Percentiles rank a stretch among this genome's conserved stretches.
Evolutionary conservation across 1,140 invertebrate species (phyloP).

Genomic region (Saxidomus purpurata): DNA sequence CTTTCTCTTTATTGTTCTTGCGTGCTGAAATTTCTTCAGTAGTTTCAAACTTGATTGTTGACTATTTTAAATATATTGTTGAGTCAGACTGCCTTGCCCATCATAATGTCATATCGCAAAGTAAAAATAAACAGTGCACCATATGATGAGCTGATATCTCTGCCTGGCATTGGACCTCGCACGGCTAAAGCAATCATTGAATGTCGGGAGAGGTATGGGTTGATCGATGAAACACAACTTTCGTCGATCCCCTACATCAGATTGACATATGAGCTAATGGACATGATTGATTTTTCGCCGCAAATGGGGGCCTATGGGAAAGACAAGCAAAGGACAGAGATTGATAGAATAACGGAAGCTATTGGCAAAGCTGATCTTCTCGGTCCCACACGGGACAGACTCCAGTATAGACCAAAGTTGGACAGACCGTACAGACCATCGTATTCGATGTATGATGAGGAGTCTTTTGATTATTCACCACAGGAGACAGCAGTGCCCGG

Average conservation of each 20-base stretch:
- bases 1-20: too few relatives aligned
- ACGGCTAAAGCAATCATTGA: neutral
- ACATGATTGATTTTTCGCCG: constrained; percentile 19
- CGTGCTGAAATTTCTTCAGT: too few relatives aligned
- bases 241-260: too few relatives aligned
- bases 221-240: neutral
- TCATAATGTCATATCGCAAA: too few relatives aligned
- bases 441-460: neutral
- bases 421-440: neutral
- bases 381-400: neutral
- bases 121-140: too few relatives aligned
- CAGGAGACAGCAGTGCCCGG: neutral
- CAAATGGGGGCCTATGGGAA: neutral
- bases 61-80: too few relatives aligned
- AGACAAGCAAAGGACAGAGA: neutral
- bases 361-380: constrained; percentile 6
- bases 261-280: neutral
- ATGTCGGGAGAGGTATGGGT: neutral
- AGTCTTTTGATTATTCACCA: neutral
- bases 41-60: too few relatives aligned
- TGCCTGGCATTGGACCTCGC: neutral
- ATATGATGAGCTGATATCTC: too few relatives aligned
- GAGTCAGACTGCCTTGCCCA: too few relatives aligned
- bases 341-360: neutral
- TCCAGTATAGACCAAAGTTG: neutral